Evolutionary conservation across 2,888 invertebrate species (phyloP), one percentile per base, ranked within the genome.

Genomic region (Cetonia aurata): DNA sequence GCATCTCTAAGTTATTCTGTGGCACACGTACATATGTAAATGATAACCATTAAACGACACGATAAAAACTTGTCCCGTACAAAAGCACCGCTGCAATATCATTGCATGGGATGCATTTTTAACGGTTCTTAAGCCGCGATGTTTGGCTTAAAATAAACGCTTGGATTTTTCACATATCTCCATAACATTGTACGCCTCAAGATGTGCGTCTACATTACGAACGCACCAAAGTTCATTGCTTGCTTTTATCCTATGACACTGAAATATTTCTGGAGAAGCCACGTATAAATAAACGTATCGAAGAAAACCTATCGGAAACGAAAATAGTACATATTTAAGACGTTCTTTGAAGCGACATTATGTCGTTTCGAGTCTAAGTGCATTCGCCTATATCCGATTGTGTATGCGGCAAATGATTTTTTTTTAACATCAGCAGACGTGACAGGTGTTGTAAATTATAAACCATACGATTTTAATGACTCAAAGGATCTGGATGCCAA

Each of bases 21-120:
- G 46, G 31, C 10, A n/a, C 48, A 33, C n/a, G 48, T 25, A 25
- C 25, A 25, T 31, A 62, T 62, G 33, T 13, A 62, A 62, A 62
- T 62, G 33, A 48, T 25, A 48, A 31, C 48, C 48, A 15, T 62
- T 50, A 50, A 62, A 33, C 37, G 10, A 37, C 9, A 37, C 37
- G 25, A 25, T 8, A 6, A 37, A 37, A 37, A 37, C 37, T 37
- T 15, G 15, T 48, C 57, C 37, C 15, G n/a, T n/a, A 44, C 25
- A 42, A 48, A 33, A 50, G 17, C 17, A n/a, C 25, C 12, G 41
- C 42, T 42, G 12, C 41, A 42, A 37, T 50, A 65, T 37, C 17
- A 65, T 65, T 65, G 50, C 62, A 50, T 50, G 50, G 17, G 62
- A 48, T 65, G 62, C 19, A 42, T 57, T 57, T 57, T 57, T 57